Evolutionary conservation across 1,140 invertebrate genomes (phyloP).

Genomic region (Listronotus bonariensis): DNA sequence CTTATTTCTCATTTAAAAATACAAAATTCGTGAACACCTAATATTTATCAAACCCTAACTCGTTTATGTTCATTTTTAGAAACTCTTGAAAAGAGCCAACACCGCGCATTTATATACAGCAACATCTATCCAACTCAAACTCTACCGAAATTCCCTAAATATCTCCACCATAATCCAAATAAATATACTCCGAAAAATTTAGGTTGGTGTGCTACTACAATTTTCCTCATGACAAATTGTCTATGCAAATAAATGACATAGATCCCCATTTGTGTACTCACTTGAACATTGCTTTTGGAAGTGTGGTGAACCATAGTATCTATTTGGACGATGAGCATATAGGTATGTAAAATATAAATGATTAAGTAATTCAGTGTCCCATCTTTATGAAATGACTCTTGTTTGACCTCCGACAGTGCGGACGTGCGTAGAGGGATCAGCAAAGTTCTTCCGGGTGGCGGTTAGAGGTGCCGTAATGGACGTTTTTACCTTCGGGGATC

Average conservation of each 20-base stretch:
- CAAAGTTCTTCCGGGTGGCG: too few relatives aligned
- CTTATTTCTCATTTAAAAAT: too few relatives aligned
- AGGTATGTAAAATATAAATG: constrained; percentile 8
- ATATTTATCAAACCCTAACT: neutral
- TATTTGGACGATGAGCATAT: constrained; percentile 40
- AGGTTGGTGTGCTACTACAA: constrained; percentile 71
- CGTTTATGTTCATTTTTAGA: constrained; percentile 20
- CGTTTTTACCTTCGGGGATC: too few relatives aligned
- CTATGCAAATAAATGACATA: constrained; percentile 63
- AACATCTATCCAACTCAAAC: constrained; percentile 6
- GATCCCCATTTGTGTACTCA: constrained; percentile 78
- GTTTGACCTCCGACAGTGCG: too few relatives aligned
- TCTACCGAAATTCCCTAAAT: constrained; percentile 13
- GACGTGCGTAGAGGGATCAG: too few relatives aligned
- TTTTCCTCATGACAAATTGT: constrained; percentile 54
- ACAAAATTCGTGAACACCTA: too few relatives aligned
- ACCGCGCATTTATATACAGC: constrained; percentile 39
- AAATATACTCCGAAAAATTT: constrained; percentile 17
- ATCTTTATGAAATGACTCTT: too few relatives aligned
- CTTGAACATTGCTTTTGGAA: constrained; percentile 76
- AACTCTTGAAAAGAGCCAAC: constrained; percentile 18
- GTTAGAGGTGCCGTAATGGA: too few relatives aligned
- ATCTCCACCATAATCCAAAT: neutral
- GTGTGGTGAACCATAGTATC: constrained; percentile 67
- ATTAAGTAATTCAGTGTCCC: too few relatives aligned